Conservation (phyloP, 2,797 vertebrate species). For the Notolepis coatsorum region DNA sequence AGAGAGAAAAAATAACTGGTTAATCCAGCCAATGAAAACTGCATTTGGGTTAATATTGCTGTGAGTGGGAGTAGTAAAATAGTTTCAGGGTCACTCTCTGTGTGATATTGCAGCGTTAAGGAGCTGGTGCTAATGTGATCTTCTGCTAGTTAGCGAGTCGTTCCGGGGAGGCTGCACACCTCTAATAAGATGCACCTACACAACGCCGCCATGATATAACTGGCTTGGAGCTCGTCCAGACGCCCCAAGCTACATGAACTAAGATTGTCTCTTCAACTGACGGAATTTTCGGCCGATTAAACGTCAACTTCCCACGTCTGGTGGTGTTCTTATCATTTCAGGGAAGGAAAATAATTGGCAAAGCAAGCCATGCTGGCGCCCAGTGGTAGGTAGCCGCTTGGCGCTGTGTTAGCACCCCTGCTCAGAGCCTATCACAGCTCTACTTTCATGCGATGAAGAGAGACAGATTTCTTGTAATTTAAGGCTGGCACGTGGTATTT, state of each 20-base stretch:
- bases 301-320: conserved; percentile 4
- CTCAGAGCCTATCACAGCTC: conserved; percentile 18
- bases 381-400: conserved; percentile 25
- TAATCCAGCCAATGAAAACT: conserved; percentile 53
- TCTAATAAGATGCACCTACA: conserved; percentile 64
- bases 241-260: conserved; percentile 47
- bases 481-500: conserved; percentile 22
- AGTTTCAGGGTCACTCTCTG: conserved; percentile 67
- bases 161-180: conserved; percentile 45
- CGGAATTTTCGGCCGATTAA: conserved; percentile 34
- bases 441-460: conserved; percentile 40
- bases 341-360: conserved; percentile 45
- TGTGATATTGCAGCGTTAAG: conserved; percentile 51
- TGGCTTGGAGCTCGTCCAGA: conserved; percentile 44
- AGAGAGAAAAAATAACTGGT: conserved; percentile 38
- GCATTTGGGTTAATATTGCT: conserved; percentile 50
- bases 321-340: conserved; percentile 21
- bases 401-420: conserved; percentile 3
- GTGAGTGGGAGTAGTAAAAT: conserved; percentile 58
- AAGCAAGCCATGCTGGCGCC: conserved; percentile 22
- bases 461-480: conserved; percentile 44
- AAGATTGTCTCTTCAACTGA: conserved; percentile 18
- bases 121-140: conserved; percentile 58
- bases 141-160: conserved; percentile 60
- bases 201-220: conserved; percentile 49